Base-by-base conservation (phyloP, 2,113 vertebrate species). In the Channa argus region DNA sequence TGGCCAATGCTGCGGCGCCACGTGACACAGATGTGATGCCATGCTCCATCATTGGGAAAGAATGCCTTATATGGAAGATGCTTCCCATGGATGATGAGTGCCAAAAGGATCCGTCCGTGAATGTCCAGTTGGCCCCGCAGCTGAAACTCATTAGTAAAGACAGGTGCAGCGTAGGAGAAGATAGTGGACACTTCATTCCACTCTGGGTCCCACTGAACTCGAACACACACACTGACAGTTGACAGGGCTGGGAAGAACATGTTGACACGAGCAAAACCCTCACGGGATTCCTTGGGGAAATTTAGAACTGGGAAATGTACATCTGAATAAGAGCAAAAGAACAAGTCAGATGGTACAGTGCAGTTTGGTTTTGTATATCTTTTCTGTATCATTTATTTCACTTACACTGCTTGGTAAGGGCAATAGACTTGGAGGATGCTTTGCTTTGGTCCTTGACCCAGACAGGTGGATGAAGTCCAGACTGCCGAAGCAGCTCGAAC, bases 21-120 rank as follows among this genome's bases (percentile, higher is more conserved):
- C 0, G 93, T 95, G 49, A 96, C 92, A 0, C 97, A 97, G 71
- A 97, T 77, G 37, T 96, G 96, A 82, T 99, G 97, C 97, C 96
- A 97, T 33, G 58, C 82, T 0, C 93, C 83, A 0, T 97, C 95
- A 0, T 94, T 94, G 4, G 55, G 88, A 60, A 97, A 95, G 50
- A 92, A 85, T 0, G 94, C 92, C 84, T 94, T 94, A 74, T 97
- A 97, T 0, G 96, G 92, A 5, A 94, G 87, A 13, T 97, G 96
- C 49, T 95, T 95, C 8, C 95, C 96, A 0, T 96, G 95, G 54
- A 97, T 92, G 49, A 97, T 95, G 41, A 96, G 91, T 0, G 96
- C 96, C 54, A 95, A 91, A 0, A 92, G 91, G 49, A 97, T 92
- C 0, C 86, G 90, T 3, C 94, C 93, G 2, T 92, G 77, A 7